Percentiles rank a stretch among this genome's conserved stretches.
phyloP scores from a whole-genome alignment of 2,888 invertebrate genomes.

The Mayetiola destructor region DNA sequence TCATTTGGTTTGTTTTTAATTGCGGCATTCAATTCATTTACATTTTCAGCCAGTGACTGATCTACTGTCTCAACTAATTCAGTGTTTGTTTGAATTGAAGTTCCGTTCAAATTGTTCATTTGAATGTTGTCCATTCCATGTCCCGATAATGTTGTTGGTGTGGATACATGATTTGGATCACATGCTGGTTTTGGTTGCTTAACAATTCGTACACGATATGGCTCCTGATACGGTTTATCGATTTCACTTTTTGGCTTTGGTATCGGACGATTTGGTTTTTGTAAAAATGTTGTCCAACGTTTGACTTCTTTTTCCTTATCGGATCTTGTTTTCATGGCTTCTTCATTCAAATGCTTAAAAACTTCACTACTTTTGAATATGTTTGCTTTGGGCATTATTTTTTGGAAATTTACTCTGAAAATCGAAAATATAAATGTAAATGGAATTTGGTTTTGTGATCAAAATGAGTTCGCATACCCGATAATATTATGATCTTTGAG shows the following conservation, averaged over 20 bases:
- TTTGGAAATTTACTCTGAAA: conserved; percentile 52
- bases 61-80: not conserved
- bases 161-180: conserved; percentile 20
- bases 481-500: conserved; percentile 51
- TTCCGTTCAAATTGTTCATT: too few species aligned
- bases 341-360: conserved; percentile 46
- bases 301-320: conserved; percentile 40
- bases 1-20: conserved; percentile 16
- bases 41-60: not conserved
- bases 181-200: conserved; percentile 37
- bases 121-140: too few species aligned
- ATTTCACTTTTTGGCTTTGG: conserved; percentile 34
- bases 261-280: conserved; percentile 55
- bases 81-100: too few species aligned
- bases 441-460: not conserved
- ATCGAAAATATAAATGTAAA: conserved; percentile 16
- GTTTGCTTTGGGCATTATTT: conserved; percentile 48
- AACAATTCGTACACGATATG: conserved; percentile 36
- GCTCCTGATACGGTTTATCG: conserved; percentile 17
- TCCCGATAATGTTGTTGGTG: conserved; percentile 22
- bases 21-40: not conserved
- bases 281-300: conserved; percentile 60
- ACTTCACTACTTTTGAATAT: conserved; percentile 51
- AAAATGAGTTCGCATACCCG: conserved; percentile 36
- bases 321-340: conserved; percentile 29